Percentiles rank a stretch among this genome's conserved stretches.
These are phyloP conservation scores for Beaufortia kweichowensis DNA, from an alignment of 2,113 vertebrate species.

Conservation along the genomic window DNA sequence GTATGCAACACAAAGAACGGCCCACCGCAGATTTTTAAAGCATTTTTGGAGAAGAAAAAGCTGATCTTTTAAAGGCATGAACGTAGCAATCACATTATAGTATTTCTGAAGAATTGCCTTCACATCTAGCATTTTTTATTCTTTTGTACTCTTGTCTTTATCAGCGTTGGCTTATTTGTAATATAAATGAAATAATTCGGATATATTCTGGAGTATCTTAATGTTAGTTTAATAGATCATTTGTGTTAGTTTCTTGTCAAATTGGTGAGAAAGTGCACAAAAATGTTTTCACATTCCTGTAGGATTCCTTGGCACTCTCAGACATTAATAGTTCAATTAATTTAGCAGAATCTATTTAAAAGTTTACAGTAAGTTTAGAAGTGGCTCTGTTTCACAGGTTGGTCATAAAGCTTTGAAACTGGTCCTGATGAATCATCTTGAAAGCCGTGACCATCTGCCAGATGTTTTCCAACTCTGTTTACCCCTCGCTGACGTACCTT, in stretches of 20 bases:
- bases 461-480: constrained; percentile 13
- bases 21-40: constrained; percentile 10
- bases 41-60: background rate
- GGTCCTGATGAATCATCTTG: constrained; percentile 41
- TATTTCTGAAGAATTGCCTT: background rate
- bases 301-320: background rate
- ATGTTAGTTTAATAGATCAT: background rate
- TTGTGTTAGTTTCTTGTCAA: background rate
- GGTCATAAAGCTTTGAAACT: constrained; percentile 28
- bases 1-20: background rate
- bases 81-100: background rate
- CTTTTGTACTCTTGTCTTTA: background rate
- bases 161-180: background rate
- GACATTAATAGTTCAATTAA: background rate
- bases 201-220: background rate
- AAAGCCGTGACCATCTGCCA: constrained; percentile 37
- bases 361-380: background rate
- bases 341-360: background rate
- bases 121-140: background rate
- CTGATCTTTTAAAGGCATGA: background rate
- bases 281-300: background rate
- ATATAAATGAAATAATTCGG: background rate
- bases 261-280: background rate
- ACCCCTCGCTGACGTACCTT: background rate
- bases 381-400: constrained; percentile 23